Percentiles rank a stretch among this genome's conserved stretches.
These are phyloP conservation scores for Nephrocerus scutellatus DNA, from an alignment of 2,888 invertebrate species.

Conservation along the genomic window DNA sequence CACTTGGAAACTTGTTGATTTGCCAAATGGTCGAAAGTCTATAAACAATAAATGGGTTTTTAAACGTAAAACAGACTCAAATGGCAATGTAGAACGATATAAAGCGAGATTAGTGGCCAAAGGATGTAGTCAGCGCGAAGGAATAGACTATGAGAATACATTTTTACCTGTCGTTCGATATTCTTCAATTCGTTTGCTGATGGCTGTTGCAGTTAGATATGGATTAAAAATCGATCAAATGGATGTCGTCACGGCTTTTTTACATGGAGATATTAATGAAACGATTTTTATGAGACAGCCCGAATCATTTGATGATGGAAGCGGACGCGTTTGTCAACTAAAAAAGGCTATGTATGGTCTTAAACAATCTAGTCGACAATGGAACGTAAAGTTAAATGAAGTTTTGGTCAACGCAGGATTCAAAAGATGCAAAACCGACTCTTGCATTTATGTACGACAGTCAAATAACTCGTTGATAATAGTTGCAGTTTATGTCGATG, in stretches of 20 bases:
- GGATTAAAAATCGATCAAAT: conserved; percentile 10
- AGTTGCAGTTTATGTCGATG: conserved; percentile 12
- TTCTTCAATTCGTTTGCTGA: conserved; percentile 17
- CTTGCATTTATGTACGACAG: conserved; percentile 12
- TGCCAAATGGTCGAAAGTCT: conserved; percentile 19
- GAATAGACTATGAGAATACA: conserved; percentile 22
- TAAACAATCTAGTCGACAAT: conserved; percentile 13
- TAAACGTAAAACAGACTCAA: conserved; percentile 21
- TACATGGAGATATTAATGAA: conserved; percentile 14
- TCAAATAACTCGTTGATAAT: conserved; percentile 5
- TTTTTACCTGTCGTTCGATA: conserved; percentile 23
- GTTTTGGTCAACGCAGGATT: conserved; percentile 3
- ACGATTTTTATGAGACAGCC: conserved; percentile 15
- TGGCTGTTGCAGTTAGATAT: conserved; percentile 11
- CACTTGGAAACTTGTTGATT: conserved; percentile 21
- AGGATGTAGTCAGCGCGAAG: conserved; percentile 25
- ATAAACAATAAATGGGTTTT: conserved; percentile 29
- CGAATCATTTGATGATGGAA: conserved; percentile 12
- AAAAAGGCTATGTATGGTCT: conserved; percentile 19
- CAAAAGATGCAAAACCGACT: conserved; percentile 4
- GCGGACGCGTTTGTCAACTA: conserved; percentile 9
- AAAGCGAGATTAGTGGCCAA: conserved; percentile 27
- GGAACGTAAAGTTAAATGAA: conserved; percentile 12
- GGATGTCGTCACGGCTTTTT: conserved; percentile 17
- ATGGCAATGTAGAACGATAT: conserved; percentile 19